phyloP scores from a whole-genome alignment of 2,113 vertebrate genomes.

The Tachuris rubrigastra region DNA sequence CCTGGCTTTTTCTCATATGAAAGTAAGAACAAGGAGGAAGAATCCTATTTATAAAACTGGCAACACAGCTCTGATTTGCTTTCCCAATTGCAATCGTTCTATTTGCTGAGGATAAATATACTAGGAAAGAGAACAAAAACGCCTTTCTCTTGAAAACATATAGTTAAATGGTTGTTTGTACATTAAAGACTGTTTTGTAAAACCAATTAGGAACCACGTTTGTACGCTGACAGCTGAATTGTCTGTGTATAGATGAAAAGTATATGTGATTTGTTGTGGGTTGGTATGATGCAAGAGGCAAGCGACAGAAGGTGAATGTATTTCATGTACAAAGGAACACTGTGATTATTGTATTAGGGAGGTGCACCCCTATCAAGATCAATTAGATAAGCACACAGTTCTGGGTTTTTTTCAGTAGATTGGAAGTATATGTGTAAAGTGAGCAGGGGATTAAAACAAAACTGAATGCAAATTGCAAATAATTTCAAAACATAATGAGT shows the following conservation, averaged over 20 bases:
- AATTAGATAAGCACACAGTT: not conserved
- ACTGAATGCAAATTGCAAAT: not conserved
- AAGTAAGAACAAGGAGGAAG: not conserved
- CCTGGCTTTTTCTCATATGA: not conserved
- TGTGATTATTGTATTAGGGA: not conserved
- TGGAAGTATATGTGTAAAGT: not conserved
- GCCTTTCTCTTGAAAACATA: not conserved
- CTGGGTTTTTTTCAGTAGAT: not conserved
- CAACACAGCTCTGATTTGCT: not conserved
- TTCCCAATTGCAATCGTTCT: not conserved
- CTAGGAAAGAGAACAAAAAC: not conserved
- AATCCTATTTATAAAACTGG: not conserved
- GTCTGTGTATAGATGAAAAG: not conserved
- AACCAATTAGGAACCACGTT: not conserved
- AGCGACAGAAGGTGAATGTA: not conserved
- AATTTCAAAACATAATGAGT: not conserved
- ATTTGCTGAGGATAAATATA: not conserved
- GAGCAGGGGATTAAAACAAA: not conserved
- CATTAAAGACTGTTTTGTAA: conserved; percentile 4
- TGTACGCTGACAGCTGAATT: not conserved
- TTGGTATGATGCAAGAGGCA: not conserved
- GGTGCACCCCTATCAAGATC: not conserved
- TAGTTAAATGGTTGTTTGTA: not conserved
- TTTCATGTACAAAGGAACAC: not conserved
- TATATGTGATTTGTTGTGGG: not conserved